These are phyloP conservation scores for Perognathus longimembris DNA, from an alignment of 2,113 vertebrate species.

Conservation along the genomic window DNA sequence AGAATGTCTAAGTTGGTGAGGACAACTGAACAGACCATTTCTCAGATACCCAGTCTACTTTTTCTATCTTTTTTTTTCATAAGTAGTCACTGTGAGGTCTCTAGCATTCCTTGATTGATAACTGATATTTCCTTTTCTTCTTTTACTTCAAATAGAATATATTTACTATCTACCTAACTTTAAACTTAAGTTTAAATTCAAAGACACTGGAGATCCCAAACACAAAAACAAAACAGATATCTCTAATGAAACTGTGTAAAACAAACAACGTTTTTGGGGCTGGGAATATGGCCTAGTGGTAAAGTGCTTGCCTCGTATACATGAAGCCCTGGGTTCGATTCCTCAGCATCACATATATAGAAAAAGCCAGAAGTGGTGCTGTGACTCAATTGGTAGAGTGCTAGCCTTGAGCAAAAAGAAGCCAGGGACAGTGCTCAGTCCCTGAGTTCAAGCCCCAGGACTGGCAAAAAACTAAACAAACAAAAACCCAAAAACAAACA, in stretches of 20 bases:
- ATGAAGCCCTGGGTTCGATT: too few species aligned
- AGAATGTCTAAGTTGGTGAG: background rate
- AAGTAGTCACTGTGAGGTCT: background rate
- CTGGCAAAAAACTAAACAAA: too few species aligned
- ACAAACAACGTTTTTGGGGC: background rate
- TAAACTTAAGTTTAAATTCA: conserved; percentile 7
- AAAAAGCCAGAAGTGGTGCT: too few species aligned
- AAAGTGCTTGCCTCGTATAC: too few species aligned
- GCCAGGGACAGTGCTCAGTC: too few species aligned
- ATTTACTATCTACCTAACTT: background rate
- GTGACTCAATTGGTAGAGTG: too few species aligned
- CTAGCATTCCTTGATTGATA: background rate
- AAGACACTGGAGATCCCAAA: background rate
- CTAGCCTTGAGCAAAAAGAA: too few species aligned
- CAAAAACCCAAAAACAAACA: too few species aligned
- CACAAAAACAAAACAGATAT: background rate
- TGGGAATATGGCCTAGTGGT: too few species aligned
- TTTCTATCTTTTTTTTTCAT: background rate
- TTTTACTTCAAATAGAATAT: background rate
- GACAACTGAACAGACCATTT: background rate
- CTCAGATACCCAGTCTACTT: background rate
- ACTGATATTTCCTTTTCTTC: background rate
- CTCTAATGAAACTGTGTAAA: background rate
- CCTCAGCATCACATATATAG: too few species aligned
- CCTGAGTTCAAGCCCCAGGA: too few species aligned